Base-by-base conservation (phyloP, 2,888 invertebrate species). In the Apotomis betuletana region DNA sequence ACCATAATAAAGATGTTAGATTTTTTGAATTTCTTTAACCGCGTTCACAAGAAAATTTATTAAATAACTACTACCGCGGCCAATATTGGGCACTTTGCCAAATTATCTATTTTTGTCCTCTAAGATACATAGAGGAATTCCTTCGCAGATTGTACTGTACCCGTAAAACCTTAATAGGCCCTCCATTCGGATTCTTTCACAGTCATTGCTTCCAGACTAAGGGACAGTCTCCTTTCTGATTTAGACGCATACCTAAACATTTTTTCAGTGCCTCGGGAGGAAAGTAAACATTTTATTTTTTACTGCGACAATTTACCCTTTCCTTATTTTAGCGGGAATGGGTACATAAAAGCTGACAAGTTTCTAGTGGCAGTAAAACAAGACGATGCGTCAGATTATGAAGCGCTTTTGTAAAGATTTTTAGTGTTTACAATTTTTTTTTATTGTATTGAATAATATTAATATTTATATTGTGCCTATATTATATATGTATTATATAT, bases 1-100 rank as follows among this genome's bases (percentile, higher is more conserved):
- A 49, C 49, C 9, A 49, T 9, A 4, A 4, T 3, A 10, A 55
- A 10, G 3, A 9, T 9, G 27, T 55, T 27, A 6, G 12, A 27
- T n/a, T 10, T 49, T 27, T 57, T 46, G 9, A 52, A 63, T 5
- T 63, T n/a, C 15, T 36, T n/a, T 67, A 55, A 38, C 46, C 27
- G 12, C 1, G 46, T 58, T 49, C 46, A 1, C 36, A 65, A 49
- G 36, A 57, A 49, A 63, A 58, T 67, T 4, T 58, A 67, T 67
- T 58, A 27, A 67, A n/a, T 49, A 36, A 49, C 57, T 36, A 44
- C 62, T 13, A 38, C 63, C 67, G 36, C 67, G 38, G 10, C 57
- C 58, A 38, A 58, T 67, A 58, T 36, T 10, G 57, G 67, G 67
- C 67, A 58, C 55, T 13, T 58, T 27, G 67, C 67, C 67, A 67